Conservation (phyloP, 2,113 vertebrate species). For the Cryptomyrus ogoouensis region DNA sequence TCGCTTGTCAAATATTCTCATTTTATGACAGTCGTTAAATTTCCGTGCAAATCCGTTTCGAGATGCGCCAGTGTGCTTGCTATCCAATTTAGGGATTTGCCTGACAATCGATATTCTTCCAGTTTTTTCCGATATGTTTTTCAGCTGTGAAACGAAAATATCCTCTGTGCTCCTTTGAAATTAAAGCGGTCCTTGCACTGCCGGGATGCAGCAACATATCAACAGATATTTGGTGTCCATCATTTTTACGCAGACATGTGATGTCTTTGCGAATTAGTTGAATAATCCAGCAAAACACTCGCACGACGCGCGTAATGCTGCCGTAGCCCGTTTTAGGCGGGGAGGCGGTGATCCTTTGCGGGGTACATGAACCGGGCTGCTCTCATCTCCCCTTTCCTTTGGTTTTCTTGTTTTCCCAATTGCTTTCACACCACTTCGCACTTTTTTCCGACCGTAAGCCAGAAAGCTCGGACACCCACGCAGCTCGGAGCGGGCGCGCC, state of each 20-base stretch:
- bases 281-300: neutral
- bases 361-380: neutral
- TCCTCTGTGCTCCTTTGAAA: neutral
- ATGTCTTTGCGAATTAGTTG: neutral
- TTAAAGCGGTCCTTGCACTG: neutral
- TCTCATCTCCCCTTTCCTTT: neutral
- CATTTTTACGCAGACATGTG: neutral
- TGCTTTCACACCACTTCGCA: neutral
- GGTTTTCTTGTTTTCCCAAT: neutral
- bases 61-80: neutral
- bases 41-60: neutral
- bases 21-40: neutral
- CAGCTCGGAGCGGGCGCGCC: neutral
- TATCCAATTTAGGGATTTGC: neutral
- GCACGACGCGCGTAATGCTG: neutral
- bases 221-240: neutral
- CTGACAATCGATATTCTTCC: neutral
- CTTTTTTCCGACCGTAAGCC: neutral
- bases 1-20: neutral
- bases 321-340: neutral
- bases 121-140: neutral
- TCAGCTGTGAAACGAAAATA: neutral
- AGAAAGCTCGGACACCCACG: neutral
- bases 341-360: neutral
- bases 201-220: neutral